phyloP scores from a whole-genome alignment of 2,797 vertebrate genomes.

The Podarcis siculus region DNA sequence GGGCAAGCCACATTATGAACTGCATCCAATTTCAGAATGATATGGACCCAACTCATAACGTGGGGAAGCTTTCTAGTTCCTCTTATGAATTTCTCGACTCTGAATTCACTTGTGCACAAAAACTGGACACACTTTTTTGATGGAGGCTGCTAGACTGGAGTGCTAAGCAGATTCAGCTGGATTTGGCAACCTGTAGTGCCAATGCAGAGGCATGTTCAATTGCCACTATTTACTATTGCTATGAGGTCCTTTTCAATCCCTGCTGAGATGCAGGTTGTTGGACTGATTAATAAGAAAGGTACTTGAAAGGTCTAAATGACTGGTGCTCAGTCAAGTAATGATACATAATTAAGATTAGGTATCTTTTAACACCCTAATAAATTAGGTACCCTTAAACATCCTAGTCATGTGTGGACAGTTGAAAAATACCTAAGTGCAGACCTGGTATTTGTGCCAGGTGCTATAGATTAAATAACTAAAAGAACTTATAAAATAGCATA shows the following conservation, averaged over 20 bases:
- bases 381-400: neutral
- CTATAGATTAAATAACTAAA: constrained; percentile 46
- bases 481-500: constrained; percentile 47
- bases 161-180: neutral
- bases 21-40: neutral
- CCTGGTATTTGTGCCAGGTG: neutral
- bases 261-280: no score
- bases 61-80: neutral
- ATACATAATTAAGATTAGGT: neutral
- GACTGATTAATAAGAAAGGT: neutral
- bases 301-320: neutral
- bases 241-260: neutral
- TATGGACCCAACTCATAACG: no score
- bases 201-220: neutral
- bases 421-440: neutral
- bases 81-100: neutral
- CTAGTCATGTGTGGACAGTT: neutral
- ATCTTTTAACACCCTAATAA: neutral
- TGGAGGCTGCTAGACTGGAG: neutral
- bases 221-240: neutral
- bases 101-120: neutral
- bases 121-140: neutral
- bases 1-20: neutral
- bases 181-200: neutral
- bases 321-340: neutral